Conservation (phyloP, 2,797 vertebrate genomes). For the Eurystomus glaucurus region DNA sequence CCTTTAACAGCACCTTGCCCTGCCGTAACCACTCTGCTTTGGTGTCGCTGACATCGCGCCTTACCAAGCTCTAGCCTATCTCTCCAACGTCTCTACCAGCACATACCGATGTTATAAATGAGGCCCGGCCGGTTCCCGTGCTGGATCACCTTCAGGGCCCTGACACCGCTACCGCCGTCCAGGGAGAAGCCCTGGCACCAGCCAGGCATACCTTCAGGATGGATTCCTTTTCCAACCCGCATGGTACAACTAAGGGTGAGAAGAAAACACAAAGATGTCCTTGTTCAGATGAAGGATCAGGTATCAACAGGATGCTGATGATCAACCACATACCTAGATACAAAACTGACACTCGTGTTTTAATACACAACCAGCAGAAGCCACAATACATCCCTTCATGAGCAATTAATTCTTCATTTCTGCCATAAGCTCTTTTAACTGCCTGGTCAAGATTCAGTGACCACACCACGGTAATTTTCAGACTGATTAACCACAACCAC, state of each 20-base stretch:
- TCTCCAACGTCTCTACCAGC: background rate
- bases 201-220: constrained; percentile 94
- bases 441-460: background rate
- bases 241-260: constrained; percentile 91
- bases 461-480: background rate
- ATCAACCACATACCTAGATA: background rate
- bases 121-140: constrained; percentile 95
- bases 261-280: background rate
- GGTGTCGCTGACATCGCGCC: background rate
- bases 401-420: background rate
- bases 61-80: background rate
- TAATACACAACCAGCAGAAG: background rate
- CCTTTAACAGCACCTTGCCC: background rate
- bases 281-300: background rate
- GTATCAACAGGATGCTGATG: background rate
- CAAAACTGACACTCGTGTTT: background rate
- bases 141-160: constrained; percentile 97
- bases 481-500: accelerated
- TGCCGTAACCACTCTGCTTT: background rate
- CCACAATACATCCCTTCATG: background rate
- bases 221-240: constrained; percentile 95
- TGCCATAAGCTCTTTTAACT: background rate
- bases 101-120: constrained; percentile 97
- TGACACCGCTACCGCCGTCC: constrained; percentile 95
- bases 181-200: constrained; percentile 99